phyloP scores from a whole-genome alignment of 1,140 invertebrate species.

The Chelonus insularis region DNA sequence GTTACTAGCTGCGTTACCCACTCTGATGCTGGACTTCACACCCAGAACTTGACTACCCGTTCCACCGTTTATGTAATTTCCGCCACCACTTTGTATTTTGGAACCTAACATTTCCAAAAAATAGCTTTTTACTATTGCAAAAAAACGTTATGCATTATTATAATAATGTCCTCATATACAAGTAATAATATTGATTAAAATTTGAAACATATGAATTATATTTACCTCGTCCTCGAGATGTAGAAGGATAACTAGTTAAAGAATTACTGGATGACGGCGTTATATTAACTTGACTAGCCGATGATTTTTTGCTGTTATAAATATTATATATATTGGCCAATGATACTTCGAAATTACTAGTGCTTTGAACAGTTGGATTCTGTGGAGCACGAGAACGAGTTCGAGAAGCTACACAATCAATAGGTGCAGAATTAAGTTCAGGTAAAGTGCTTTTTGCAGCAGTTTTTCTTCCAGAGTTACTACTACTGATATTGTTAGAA shows the following conservation, averaged over 20 bases:
- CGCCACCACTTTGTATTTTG: constrained; percentile 46
- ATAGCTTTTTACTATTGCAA: background rate
- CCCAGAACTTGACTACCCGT: constrained; percentile 52
- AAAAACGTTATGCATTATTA: background rate
- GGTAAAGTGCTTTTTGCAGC: constrained; percentile 27
- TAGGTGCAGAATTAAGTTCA: constrained; percentile 47
- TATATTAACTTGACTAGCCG: constrained; percentile 39
- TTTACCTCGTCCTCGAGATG: constrained; percentile 56
- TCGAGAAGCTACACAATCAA: constrained; percentile 56
- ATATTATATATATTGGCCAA: constrained; percentile 40
- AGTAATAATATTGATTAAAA: constrained; percentile 33
- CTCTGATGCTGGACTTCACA: constrained; percentile 60
- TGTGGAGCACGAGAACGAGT: constrained; percentile 56
- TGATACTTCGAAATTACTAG: constrained; percentile 38
- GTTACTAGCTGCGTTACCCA: constrained; percentile 61
- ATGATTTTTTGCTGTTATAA: constrained; percentile 44
- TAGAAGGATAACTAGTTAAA: constrained; percentile 54
- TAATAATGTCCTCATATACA: background rate
- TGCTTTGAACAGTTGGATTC: constrained; percentile 42
- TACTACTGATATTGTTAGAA: constrained; percentile 43
- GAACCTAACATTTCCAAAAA: constrained; percentile 39
- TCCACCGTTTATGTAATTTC: constrained; percentile 45
- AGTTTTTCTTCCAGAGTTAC: constrained; percentile 36
- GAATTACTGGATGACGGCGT: constrained; percentile 38
- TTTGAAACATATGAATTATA: constrained; percentile 27